phyloP scores from a whole-genome alignment of 2,888 invertebrate genomes.

The Drosophila robusta region DNA sequence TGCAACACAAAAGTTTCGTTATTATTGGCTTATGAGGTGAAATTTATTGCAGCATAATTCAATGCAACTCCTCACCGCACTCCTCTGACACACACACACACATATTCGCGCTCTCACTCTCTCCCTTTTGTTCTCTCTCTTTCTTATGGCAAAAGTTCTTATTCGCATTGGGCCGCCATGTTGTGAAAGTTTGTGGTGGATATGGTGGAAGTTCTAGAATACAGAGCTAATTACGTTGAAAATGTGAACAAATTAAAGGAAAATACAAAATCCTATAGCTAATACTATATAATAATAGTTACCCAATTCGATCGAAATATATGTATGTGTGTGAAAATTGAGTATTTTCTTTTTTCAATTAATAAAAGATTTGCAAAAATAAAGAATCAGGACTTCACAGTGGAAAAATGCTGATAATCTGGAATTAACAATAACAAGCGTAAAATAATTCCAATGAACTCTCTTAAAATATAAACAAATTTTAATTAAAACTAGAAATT shows the following conservation, averaged over 20 bases:
- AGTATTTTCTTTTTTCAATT: too few species aligned
- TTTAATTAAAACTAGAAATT: too few species aligned
- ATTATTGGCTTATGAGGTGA: slow-evolving; percentile 80
- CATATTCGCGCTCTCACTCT: neutral
- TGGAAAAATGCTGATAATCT: too few species aligned
- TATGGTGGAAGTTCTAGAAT: slow-evolving; percentile 17
- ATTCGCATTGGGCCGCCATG: slow-evolving; percentile 7
- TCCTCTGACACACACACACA: neutral
- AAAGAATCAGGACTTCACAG: too few species aligned
- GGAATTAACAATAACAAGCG: too few species aligned
- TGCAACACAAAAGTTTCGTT: slow-evolving; percentile 79
- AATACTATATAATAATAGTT: neutral
- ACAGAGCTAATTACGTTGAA: slow-evolving; percentile 17
- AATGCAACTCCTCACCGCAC: slow-evolving; percentile 38
- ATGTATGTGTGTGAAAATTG: too few species aligned
- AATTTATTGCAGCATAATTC: slow-evolving; percentile 79
- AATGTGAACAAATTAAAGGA: neutral
- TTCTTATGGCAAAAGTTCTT: slow-evolving; percentile 4
- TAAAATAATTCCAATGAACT: too few species aligned
- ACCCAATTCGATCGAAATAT: neutral
- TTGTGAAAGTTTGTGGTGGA: slow-evolving; percentile 19
- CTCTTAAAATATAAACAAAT: too few species aligned
- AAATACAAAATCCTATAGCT: neutral
- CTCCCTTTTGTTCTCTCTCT: neutral
- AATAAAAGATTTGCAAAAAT: too few species aligned